phyloP scores from a whole-genome alignment of 2,113 vertebrate species.

The Butorides virescens region DNA sequence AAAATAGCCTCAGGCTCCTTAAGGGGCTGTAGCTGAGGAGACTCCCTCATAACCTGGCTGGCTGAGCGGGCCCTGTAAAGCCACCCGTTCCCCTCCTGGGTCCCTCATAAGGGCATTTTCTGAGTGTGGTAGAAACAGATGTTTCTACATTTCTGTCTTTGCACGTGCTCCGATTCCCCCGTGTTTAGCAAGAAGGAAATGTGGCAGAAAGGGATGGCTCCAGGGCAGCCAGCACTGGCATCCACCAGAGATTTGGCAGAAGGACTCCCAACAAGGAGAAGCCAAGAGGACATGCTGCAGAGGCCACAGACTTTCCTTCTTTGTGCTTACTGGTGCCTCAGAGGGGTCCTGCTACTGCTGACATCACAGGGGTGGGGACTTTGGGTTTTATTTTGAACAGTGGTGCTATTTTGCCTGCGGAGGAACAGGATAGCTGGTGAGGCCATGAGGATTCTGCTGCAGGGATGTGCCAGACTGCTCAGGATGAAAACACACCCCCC shows the following conservation, averaged over 20 bases:
- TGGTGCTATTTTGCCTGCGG: neutral
- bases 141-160: neutral
- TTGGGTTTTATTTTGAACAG: neutral
- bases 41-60: neutral
- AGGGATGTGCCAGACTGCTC: neutral
- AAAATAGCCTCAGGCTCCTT: neutral
- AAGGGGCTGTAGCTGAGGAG: neutral
- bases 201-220: neutral
- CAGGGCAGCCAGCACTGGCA: neutral
- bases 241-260: neutral
- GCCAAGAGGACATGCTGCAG: neutral
- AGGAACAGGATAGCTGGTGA: neutral
- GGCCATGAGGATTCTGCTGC: neutral
- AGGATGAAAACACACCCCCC: neutral
- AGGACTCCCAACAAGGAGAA: neutral
- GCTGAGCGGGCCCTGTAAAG: neutral
- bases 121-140: neutral
- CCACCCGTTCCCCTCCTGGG: neutral
- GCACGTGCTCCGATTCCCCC: accelerated
- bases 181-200: neutral
- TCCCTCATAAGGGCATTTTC: neutral
- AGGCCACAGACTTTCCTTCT: neutral
- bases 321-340: neutral
- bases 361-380: neutral
- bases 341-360: neutral